phyloP scores from a whole-genome alignment of 2,797 vertebrate genomes.

The Alauda arvensis region DNA sequence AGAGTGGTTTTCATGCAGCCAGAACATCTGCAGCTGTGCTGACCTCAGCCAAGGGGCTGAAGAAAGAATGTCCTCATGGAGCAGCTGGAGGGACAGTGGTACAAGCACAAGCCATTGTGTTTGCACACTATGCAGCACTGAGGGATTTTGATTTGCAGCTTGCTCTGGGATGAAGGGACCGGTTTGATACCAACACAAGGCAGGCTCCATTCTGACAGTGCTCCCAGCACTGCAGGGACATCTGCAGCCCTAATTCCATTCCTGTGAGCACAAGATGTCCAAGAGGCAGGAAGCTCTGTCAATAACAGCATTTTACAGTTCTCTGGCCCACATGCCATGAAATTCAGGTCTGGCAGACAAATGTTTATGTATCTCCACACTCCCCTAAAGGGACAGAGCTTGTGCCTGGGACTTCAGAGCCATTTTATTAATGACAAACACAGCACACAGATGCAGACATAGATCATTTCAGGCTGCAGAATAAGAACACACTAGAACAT shows the following conservation, averaged over 20 bases:
- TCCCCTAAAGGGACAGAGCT: background rate
- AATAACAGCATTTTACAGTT: background rate
- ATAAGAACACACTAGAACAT: background rate
- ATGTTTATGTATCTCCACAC: background rate
- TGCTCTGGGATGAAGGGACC: background rate
- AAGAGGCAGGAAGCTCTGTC: background rate
- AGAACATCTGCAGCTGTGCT: conserved; percentile 23
- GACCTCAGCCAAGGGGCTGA: conserved; percentile 17
- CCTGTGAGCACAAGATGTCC: background rate
- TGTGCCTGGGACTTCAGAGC: background rate
- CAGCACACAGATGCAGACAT: background rate
- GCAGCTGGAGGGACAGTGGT: background rate
- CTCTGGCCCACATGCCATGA: background rate
- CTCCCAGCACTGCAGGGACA: background rate
- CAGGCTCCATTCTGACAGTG: background rate
- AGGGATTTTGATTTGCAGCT: background rate
- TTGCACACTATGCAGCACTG: background rate
- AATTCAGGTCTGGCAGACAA: conserved; percentile 14
- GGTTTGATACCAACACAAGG: background rate
- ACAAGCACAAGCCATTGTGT: background rate
- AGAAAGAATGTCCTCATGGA: background rate
- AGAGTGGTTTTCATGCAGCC: background rate
- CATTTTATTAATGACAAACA: background rate
- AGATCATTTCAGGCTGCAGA: background rate
- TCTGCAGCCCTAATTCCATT: background rate